phyloP scores from a whole-genome alignment of 2,797 vertebrate genomes.

The Craterocephalus amniculus region DNA sequence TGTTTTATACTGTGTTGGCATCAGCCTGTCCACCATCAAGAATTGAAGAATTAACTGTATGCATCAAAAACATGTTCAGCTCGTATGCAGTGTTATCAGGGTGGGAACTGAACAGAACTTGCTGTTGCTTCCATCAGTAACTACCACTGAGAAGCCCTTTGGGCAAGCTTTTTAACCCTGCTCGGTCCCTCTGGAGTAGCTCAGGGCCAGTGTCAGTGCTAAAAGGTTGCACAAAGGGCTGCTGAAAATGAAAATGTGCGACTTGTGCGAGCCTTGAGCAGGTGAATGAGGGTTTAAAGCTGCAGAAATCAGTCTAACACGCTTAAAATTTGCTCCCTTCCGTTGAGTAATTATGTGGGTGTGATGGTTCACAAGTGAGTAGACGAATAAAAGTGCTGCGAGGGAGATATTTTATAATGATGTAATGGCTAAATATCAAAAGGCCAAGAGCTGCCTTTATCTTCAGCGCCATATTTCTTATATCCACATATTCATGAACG shows the following conservation, averaged over 20 bases:
- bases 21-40: neutral
- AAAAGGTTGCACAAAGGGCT: constrained; percentile 24
- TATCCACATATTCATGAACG: constrained; percentile 52
- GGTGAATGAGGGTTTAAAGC: neutral
- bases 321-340: constrained; percentile 6
- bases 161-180: constrained; percentile 56
- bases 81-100: constrained; percentile 27
- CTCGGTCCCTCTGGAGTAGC: constrained; percentile 41
- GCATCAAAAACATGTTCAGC: constrained; percentile 22
- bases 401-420: constrained; percentile 40
- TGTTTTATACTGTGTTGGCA: neutral
- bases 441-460: constrained; percentile 49
- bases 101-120: constrained; percentile 18
- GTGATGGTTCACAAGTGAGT: constrained; percentile 36
- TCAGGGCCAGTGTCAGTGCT: constrained; percentile 17
- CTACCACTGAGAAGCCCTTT: constrained; percentile 34
- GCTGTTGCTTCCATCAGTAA: constrained; percentile 37
- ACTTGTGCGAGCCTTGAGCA: constrained; percentile 1
- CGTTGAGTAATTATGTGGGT: constrained; percentile 43
- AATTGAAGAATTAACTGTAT: constrained; percentile 3
- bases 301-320: constrained; percentile 6
- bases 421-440: constrained; percentile 59
- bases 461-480: constrained; percentile 37
- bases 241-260: constrained; percentile 20
- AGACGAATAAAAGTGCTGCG: constrained; percentile 15